phyloP scores from a whole-genome alignment of 2,888 invertebrate genomes.

The Meloe dianella region DNA sequence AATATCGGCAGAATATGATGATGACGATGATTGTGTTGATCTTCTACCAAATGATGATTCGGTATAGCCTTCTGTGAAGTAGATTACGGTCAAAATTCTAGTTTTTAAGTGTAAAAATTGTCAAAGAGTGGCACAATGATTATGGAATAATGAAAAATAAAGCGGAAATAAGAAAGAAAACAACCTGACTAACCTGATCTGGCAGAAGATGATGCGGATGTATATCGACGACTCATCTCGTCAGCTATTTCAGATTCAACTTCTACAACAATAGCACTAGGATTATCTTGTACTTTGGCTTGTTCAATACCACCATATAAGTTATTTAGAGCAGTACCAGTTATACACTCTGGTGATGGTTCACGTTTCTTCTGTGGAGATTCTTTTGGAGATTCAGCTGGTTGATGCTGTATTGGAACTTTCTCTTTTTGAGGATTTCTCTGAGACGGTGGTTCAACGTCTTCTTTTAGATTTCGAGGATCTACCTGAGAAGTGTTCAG shows the following conservation, averaged over 20 bases:
- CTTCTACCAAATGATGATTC: slow-evolving; percentile 53
- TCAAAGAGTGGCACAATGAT: not conserved
- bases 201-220: slow-evolving; percentile 45
- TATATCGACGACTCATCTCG: slow-evolving; percentile 54
- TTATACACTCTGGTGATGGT: slow-evolving; percentile 43
- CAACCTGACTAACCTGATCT: slow-evolving; percentile 46
- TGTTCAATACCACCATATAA: slow-evolving; percentile 47
- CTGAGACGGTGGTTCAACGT: too few relatives aligned
- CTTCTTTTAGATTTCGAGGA: not conserved
- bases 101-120: slow-evolving; percentile 1
- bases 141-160: not conserved
- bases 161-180: not conserved
- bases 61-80: slow-evolving; percentile 52
- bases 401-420: slow-evolving; percentile 39
- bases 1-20: slow-evolving; percentile 33
- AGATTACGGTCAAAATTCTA: not conserved
- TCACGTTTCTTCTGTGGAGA: slow-evolving; percentile 44
- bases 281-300: slow-evolving; percentile 42
- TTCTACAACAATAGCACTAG: slow-evolving; percentile 47
- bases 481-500: not conserved
- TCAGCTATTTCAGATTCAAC: slow-evolving; percentile 51
- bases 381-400: slow-evolving; percentile 48
- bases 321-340: slow-evolving; percentile 48
- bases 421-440: too few relatives aligned
- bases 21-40: slow-evolving; percentile 46